Evolutionary conservation across 1,140 invertebrate genomes (phyloP).

Genomic region (Trichonephila clavipes): DNA sequence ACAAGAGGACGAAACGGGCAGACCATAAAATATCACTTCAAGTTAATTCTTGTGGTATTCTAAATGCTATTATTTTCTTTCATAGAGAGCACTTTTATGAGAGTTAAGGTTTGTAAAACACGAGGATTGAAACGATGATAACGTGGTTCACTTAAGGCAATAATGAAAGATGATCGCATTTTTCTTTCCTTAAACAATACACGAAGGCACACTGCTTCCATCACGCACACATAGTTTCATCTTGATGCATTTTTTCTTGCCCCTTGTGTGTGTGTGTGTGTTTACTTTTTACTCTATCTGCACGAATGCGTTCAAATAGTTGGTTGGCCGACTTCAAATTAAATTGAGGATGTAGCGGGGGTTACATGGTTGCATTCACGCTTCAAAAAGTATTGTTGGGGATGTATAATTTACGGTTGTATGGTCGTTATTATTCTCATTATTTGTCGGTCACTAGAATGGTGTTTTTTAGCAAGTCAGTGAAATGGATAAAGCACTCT

Average conservation of each 20-base stretch:
- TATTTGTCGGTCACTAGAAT: slow-evolving; percentile 29
- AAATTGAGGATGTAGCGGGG: slow-evolving; percentile 28
- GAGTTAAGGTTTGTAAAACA: slow-evolving; percentile 17
- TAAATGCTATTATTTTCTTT: slow-evolving; percentile 16
- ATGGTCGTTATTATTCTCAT: background rate
- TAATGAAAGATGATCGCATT: slow-evolving; percentile 20
- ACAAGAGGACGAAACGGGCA: background rate
- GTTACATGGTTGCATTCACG: background rate
- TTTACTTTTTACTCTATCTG: slow-evolving; percentile 37
- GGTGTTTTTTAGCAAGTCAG: slow-evolving; percentile 24
- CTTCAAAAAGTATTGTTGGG: background rate
- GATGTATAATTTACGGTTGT: slow-evolving; percentile 31
- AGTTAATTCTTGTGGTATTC: background rate
- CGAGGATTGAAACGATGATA: background rate
- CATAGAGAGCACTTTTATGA: background rate
- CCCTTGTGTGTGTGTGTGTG: no score
- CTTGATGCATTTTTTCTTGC: background rate
- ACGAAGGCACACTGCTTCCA: background rate
- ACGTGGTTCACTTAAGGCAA: background rate
- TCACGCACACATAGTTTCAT: background rate
- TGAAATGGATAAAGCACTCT: background rate
- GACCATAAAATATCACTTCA: background rate
- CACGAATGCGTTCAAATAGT: slow-evolving; percentile 26
- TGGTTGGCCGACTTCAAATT: slow-evolving; percentile 17
- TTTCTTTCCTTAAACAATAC: slow-evolving; percentile 7